Evolutionary conservation across 2,888 invertebrate genomes (phyloP).

Genomic region (Zaprionus lineosus): DNA sequence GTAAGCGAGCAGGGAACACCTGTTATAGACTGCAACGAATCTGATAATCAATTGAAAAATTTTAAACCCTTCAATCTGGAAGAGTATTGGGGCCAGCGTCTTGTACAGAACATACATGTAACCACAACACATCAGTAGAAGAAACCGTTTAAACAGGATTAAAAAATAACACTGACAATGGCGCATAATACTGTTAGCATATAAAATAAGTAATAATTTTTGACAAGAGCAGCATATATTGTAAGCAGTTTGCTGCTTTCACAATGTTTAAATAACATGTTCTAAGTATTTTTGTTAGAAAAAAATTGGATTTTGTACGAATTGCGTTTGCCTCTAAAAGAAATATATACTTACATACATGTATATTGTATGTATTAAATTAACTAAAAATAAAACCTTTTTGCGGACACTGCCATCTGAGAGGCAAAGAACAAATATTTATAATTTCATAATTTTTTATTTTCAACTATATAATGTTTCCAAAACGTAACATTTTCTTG

Average conservation of each 20-base stretch:
- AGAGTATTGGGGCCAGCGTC: slow-evolving; percentile 89
- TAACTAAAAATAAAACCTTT: no score
- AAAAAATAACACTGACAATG: slow-evolving; percentile 40
- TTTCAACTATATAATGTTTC: slow-evolving; percentile 19
- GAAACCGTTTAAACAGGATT: slow-evolving; percentile 12
- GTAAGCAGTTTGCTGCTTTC: slow-evolving; percentile 38
- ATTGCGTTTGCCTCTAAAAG: slow-evolving; percentile 6
- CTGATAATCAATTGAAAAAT: slow-evolving; percentile 86
- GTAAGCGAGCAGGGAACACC: slow-evolving; percentile 85
- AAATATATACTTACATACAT: slow-evolving; percentile 1
- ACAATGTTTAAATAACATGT: slow-evolving; percentile 12
- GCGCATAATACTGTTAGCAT: slow-evolving; percentile 46
- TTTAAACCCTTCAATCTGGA: slow-evolving; percentile 91
- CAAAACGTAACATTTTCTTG: no score
- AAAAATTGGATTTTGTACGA: slow-evolving; percentile 6
- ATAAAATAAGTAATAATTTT: slow-evolving; percentile 37
- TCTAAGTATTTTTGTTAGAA: slow-evolving; percentile 17
- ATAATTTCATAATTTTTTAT: slow-evolving; percentile 5
- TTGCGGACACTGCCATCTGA: slow-evolving; percentile 65
- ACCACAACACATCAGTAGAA: slow-evolving; percentile 66
- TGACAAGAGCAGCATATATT: slow-evolving; percentile 26
- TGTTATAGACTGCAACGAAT: slow-evolving; percentile 80
- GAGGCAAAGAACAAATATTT: slow-evolving; percentile 42
- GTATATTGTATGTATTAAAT: slow-evolving; percentile 1
- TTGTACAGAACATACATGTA: slow-evolving; percentile 86